A percentile compares a stretch with the other conserved stretches of the same genome.
Conservation (phyloP, 2,888 invertebrate species). For the Synergus umbraculus region DNA sequence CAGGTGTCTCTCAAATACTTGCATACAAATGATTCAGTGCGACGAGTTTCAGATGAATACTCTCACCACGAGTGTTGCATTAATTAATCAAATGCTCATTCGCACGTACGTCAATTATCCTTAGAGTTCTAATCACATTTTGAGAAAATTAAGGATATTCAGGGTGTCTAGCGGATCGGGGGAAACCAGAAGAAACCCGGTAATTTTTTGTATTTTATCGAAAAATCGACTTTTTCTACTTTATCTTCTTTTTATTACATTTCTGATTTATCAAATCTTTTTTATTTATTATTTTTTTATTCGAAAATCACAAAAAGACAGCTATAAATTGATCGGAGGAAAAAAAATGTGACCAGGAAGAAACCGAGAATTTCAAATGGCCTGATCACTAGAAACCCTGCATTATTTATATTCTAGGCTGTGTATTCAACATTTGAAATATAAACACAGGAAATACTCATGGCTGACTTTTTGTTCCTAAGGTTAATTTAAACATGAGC, state of each 20-base stretch:
- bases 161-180: too few relatives aligned
- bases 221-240: too few relatives aligned
- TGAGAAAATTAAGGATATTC: background rate
- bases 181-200: too few relatives aligned
- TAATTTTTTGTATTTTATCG: background rate
- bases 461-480: background rate
- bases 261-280: too few relatives aligned
- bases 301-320: too few relatives aligned
- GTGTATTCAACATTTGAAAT: background rate
- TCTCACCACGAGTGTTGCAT: background rate
- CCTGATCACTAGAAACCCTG: too few relatives aligned
- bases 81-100: conserved; percentile 3
- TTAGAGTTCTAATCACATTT: background rate
- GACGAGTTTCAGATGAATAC: conserved; percentile 1
- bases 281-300: too few relatives aligned
- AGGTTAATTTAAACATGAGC: background rate
- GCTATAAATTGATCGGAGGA: too few relatives aligned
- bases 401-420: background rate
- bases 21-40: conserved; percentile 3
- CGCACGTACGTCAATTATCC: background rate
- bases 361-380: too few relatives aligned
- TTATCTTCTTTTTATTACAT: too few relatives aligned
- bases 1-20: conserved; percentile 3
- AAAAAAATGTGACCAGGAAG: too few relatives aligned
- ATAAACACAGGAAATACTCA: background rate